A percentile compares a stretch with the other conserved stretches of the same genome.
These are phyloP conservation scores for Haliclona indistincta DNA, from an alignment of 37 sponge, comb jelly and placozoan species.

Conservation along the genomic window DNA sequence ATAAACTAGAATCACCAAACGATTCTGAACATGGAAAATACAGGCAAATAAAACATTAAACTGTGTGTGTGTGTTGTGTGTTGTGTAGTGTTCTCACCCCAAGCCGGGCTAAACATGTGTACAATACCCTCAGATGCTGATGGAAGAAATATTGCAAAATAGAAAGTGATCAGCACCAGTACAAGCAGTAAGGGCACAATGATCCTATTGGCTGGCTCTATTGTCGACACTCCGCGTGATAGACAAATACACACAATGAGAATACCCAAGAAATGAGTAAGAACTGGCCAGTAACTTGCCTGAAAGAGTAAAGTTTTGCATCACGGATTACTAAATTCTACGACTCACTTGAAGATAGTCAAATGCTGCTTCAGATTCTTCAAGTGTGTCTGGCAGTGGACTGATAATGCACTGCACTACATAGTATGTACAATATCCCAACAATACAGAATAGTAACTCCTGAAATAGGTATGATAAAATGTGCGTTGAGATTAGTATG, in stretches of 20 bases:
- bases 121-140: slow-evolving; percentile 67
- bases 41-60: neutral
- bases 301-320: slow-evolving; percentile 2
- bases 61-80: neutral
- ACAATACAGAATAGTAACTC: slow-evolving; percentile 77
- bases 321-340: neutral
- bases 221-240: slow-evolving; percentile 71
- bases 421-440: slow-evolving; percentile 88
- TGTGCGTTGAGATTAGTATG: neutral
- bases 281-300: slow-evolving; percentile 56
- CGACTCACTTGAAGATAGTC: slow-evolving; percentile 50
- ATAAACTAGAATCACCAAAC: slow-evolving; percentile 27
- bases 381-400: slow-evolving; percentile 49
- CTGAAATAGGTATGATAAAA: slow-evolving; percentile 23
- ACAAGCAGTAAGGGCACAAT: slow-evolving; percentile 70
- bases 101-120: slow-evolving; percentile 82
- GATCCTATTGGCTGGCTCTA: slow-evolving; percentile 76
- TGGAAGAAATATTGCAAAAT: slow-evolving; percentile 75
- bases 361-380: slow-evolving; percentile 39
- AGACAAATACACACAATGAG: slow-evolving; percentile 49
- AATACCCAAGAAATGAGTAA: slow-evolving; percentile 52
- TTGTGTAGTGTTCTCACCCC: slow-evolving; percentile 40
- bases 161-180: slow-evolving; percentile 67
- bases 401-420: slow-evolving; percentile 35
- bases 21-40: neutral